phyloP scores from a whole-genome alignment of 2,888 invertebrate genomes.

The Parnassius glacialis region DNA sequence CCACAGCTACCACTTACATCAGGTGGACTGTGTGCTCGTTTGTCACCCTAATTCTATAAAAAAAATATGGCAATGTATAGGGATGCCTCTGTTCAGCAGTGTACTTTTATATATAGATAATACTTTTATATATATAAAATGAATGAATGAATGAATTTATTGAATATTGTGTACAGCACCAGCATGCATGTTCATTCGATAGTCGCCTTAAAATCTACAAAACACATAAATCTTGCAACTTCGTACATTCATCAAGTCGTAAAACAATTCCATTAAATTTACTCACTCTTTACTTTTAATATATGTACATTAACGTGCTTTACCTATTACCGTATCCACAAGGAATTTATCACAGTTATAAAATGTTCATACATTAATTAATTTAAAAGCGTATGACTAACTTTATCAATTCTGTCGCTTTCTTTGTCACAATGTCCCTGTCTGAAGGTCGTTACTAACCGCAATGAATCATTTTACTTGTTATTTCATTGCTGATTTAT shows the following conservation, averaged over 20 bases:
- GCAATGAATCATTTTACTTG: constrained; percentile 17
- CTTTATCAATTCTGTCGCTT: constrained; percentile 7
- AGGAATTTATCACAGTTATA: constrained; percentile 16
- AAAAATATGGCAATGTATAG: too few relatives aligned
- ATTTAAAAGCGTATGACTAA: constrained; percentile 21
- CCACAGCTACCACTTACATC: too few relatives aligned
- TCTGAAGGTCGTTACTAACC: constrained; percentile 19
- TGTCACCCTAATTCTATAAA: too few relatives aligned
- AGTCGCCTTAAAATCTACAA: too few relatives aligned
- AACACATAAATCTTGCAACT: too few relatives aligned
- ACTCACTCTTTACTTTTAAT: constrained; percentile 5
- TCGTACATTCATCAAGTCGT: not conserved
- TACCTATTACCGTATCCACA: constrained; percentile 10
- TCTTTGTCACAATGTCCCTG: constrained; percentile 15
- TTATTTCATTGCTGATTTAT: not conserved
- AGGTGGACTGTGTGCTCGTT: too few relatives aligned
- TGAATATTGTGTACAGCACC: too few relatives aligned
- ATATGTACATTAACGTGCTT: constrained; percentile 3
- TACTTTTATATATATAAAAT: too few relatives aligned
- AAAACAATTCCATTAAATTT: not conserved
- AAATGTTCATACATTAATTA: constrained; percentile 9
- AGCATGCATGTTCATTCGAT: too few relatives aligned
- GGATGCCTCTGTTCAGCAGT: too few relatives aligned
- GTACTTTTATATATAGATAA: too few relatives aligned
- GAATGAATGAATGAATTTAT: too few relatives aligned